Evolutionary conservation across 2,113 vertebrate genomes (phyloP), one percentile per base, ranked within the genome.

Genomic region (Trogon melanurus): DNA sequence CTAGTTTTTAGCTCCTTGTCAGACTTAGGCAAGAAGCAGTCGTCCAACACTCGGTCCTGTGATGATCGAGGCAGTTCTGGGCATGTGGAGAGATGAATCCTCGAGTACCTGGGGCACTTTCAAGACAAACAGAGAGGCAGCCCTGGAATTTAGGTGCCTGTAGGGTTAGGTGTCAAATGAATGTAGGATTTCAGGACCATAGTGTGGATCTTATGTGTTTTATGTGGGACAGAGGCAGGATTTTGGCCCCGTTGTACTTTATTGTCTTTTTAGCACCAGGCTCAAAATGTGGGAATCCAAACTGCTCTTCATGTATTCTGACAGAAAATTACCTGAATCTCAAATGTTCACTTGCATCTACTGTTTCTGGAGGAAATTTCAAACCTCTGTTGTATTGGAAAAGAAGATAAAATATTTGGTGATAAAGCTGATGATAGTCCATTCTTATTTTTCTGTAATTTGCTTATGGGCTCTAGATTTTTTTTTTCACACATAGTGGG

Each of bases 141-240:
- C 21, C 27, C 65, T 94, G 93, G 86, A 95, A 95, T 97, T 96
- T 95, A 95, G n/a, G 86, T 89, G 89, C 80, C 95, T 1, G 7
- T 48, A 95, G 86, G 93, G 86, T 79, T 86, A 87, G 93, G 65
- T 91, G 89, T 96, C 90, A 93, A 93, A 97, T 81, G 69, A 93
- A 95, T 92, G 91, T 71, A 65, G 73, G 89, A 85, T 95, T 95
- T 89, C 93, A 87, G 84, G 91, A 79, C 61, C 76, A 69, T 44
- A 69, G 44, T 92, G 95, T 72, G 57, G 34, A 66, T 85, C 75
- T 85, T 83, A 67, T 0, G 0, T 86, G 72, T 71, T 92, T 92
- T 89, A 45, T 81, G 76, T 89, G 73, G 66, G 73, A 87, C 82
- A 65, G 10, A 18, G 75, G 64, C 6, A 90, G 51, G 83, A 84